A percentile compares a stretch with the other conserved stretches of the same genome.
Conservation (phyloP, 2,113 vertebrate species). For the Oxyura jamaicensis region DNA sequence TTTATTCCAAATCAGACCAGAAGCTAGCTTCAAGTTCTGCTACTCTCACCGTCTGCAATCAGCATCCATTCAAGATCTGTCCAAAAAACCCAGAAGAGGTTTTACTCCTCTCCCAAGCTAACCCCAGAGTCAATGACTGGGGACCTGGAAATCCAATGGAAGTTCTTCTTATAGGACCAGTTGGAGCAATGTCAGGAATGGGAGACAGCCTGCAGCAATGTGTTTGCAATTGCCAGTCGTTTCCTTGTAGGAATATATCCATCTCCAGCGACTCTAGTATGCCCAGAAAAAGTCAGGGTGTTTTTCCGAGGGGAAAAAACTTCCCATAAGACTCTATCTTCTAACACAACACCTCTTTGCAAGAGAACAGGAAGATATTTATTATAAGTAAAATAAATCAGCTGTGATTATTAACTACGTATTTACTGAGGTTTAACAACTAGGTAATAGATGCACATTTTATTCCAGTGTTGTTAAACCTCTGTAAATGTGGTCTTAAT, state of each 20-base stretch:
- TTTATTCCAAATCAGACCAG: neutral
- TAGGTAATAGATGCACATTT: slow-evolving; percentile 31
- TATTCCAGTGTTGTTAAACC: slow-evolving; percentile 32
- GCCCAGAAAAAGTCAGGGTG: neutral
- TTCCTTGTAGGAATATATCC: neutral
- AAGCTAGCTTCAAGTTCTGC: neutral
- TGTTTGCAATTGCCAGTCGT: neutral
- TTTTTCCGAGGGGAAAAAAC: neutral
- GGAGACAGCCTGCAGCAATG: neutral
- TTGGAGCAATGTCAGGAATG: neutral
- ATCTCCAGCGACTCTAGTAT: neutral
- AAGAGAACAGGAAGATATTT: neutral
- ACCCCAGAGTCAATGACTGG: neutral
- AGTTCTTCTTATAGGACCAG: neutral
- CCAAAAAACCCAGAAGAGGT: slow-evolving; percentile 10
- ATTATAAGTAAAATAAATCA: slow-evolving; percentile 33
- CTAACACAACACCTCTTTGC: neutral
- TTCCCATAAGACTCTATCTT: neutral
- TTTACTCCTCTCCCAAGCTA: neutral
- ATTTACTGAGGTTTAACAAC: slow-evolving; percentile 49
- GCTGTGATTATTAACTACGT: neutral
- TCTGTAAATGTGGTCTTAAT: slow-evolving; percentile 32
- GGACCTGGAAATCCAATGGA: neutral
- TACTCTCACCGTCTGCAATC: neutral
- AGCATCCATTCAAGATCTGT: neutral